Base-by-base conservation (phyloP, 2,888 invertebrate genomes). In the Trichopoda pennipes region DNA sequence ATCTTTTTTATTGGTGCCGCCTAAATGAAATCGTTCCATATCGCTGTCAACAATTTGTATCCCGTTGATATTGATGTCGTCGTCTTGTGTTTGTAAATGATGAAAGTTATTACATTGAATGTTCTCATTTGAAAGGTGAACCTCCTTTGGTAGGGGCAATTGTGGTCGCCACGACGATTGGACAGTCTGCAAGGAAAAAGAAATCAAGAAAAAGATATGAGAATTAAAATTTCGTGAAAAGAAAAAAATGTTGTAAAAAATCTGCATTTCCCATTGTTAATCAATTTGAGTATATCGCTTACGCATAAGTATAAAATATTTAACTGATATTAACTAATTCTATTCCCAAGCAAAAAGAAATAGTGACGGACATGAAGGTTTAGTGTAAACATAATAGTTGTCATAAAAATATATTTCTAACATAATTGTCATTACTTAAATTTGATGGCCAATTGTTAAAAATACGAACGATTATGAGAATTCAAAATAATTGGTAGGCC, bases 111-210 rank as follows among this genome's bases (percentile, higher is more conserved):
- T 70, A 10, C 64, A 63, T 1, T 60, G 66, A 23, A 61, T 80
- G 85, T 80, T 85, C 85, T 89, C 87, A 87, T 88, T 86, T 86
- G 89, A 81, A 74, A 88, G 84, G 66, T 86, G 87, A 81, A 89
- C 86, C 87, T 91, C 91, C 81, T 90, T 90, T 85, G 91, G 91
- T 80, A 91, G 85, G 68, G 91, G 90, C 87, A 91, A 86, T 86
- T 91, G 91, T 61, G 91, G 91, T 87, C 91, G 90, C 91, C 91
- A 91, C 85, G 88, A 88, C 84, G 90, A 90, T 88, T 91, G 91
- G 85, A 91, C 91, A 89, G 91, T 91, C 91, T 91, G 85, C 14
- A 87, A 85, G 74, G 38, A 66, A 8, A 35, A 7, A 72, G 23
- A 44, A 28, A 68, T 47, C 23, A 55, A 47, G 12, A 12, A 68